Evolutionary conservation across 2,113 vertebrate genomes (phyloP), one percentile per base, ranked within the genome.

Genomic region (Galemys pyrenaicus): DNA sequence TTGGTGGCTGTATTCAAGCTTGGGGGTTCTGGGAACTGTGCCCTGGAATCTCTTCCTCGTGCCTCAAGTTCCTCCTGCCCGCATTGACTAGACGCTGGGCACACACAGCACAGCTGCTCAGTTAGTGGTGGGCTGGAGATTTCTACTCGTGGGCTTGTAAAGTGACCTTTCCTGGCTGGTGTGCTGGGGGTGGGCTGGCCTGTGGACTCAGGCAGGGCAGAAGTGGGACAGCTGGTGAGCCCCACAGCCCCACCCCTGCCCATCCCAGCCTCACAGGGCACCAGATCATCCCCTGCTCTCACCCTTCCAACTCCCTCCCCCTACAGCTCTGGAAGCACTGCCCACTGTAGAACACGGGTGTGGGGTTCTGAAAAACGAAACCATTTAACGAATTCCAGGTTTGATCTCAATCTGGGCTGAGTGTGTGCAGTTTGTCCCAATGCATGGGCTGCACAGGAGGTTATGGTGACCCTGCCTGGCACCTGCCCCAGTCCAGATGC

Each of bases 301-400:
- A 0, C 3, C 26, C 1, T 0, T n/a, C 19, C 16, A 24, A 12
- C 32, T 39, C 28, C 12, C 19, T 6, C 1, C 58, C 0, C 28
- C 13, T 37, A 51, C 9, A 54, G 22, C 6, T 39, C 32, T 54
- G 70, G 51, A 71, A 44, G 28, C 35, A 68, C 49, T 51, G 7
- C 28, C 58, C 4, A 8, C 17, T 70, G 13, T n/a, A 35, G 65
- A 26, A 30, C 7, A 30, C 39, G 54, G 30, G 74, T 32, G 13
- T n/a, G 9, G 8, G 15, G 44, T 19, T 67, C 65, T 78, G 44
- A 71, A 68, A 56, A 94, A 73, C 15, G 11, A 71, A 46, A 64
- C 37, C 64, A 56, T 70, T 62, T 56, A 87, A 58, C 22, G 37
- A 65, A 75, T 20, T 70, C 32, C 13, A n/a, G 44, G n/a, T 19